These are phyloP conservation scores for Steinernema hermaphroditum DNA, from an alignment of 2,888 invertebrate genomes.

Conservation along the genomic window DNA sequence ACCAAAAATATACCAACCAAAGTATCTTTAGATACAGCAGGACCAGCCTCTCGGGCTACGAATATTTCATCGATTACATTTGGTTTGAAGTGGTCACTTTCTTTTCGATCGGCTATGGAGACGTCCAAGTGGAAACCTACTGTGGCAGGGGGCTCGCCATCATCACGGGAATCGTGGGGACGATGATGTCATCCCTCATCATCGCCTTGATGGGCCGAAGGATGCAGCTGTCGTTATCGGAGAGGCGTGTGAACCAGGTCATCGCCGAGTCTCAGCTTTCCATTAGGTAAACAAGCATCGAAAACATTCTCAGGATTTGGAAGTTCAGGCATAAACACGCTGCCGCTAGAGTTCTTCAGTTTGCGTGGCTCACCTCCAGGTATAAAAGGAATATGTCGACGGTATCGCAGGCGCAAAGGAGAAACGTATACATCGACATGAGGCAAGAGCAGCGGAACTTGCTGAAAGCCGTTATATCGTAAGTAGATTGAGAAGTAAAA, in stretches of 20 bases:
- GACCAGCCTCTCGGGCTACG: slow-evolving; percentile 43
- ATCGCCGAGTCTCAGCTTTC: slow-evolving; percentile 68
- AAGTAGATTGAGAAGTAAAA: slow-evolving; percentile 8
- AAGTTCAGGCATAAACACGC: slow-evolving; percentile 79
- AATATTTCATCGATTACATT: slow-evolving; percentile 58
- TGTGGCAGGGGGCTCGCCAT: slow-evolving; percentile 99
- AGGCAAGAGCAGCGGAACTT: slow-evolving; percentile 52
- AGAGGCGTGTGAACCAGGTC: slow-evolving; percentile 99
- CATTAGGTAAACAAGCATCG: slow-evolving; percentile 39
- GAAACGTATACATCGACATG: slow-evolving; percentile 38
- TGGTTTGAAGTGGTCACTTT: slow-evolving; percentile 76
- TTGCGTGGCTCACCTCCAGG: slow-evolving; percentile 79
- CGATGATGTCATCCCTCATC: slow-evolving; percentile 95
- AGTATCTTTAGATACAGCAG: slow-evolving; percentile 37
- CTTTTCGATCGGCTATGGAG: slow-evolving; percentile 99
- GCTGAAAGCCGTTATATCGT: slow-evolving; percentile 52
- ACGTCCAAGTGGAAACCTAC: slow-evolving; percentile 95
- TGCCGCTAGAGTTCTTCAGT: slow-evolving; percentile 95
- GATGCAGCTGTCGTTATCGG: slow-evolving; percentile 95
- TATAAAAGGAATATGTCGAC: slow-evolving; percentile 40
- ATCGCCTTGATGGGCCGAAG: slow-evolving; percentile 98
- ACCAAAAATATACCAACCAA: background rate
- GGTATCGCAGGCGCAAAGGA: slow-evolving; percentile 41
- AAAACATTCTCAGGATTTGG: background rate
- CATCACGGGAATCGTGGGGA: slow-evolving; percentile 98